Conservation (phyloP, 1,140 invertebrate species). For the Diorhabda sublineata region DNA sequence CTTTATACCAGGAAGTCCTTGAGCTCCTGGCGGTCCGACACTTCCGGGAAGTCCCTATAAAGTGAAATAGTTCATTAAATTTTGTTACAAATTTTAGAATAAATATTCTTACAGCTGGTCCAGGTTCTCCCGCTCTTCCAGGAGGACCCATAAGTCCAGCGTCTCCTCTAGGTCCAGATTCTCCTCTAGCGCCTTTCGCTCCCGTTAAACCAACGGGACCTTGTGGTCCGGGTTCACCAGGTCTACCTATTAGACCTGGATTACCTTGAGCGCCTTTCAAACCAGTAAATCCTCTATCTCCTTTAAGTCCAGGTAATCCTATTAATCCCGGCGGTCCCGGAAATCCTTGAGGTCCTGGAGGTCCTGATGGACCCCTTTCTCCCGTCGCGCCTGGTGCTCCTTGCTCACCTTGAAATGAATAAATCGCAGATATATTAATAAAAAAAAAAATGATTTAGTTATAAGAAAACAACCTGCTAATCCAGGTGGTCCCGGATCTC, state of each 20-base stretch:
- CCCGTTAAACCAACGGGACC: constrained; percentile 67
- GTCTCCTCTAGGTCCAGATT: constrained; percentile 70
- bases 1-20: constrained; percentile 69
- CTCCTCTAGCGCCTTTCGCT: constrained; percentile 70
- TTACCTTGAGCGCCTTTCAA: constrained; percentile 70
- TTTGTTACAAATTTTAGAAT: constrained; percentile 2
- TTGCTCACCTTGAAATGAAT: constrained; percentile 58
- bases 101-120: constrained; percentile 54
- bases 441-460: too few relatives aligned
- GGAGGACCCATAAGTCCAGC: constrained; percentile 66
- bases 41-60: constrained; percentile 60
- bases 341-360: constrained; percentile 59
- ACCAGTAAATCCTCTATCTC: constrained; percentile 65
- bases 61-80: constrained; percentile 8
- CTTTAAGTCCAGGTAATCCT: constrained; percentile 68
- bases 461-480: neutral
- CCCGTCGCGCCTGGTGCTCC: constrained; percentile 68
- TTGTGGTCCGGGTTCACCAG: constrained; percentile 56
- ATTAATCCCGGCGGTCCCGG: constrained; percentile 62
- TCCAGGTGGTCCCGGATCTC: constrained; percentile 69
- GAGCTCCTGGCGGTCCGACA: constrained; percentile 57
- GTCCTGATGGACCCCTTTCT: constrained; percentile 59
- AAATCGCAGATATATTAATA: too few relatives aligned
- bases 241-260: constrained; percentile 49
- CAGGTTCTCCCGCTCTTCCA: constrained; percentile 68